These are phyloP conservation scores for Hyaena hyaena DNA, from an alignment of 2,113 vertebrate species.

Conservation along the genomic window DNA sequence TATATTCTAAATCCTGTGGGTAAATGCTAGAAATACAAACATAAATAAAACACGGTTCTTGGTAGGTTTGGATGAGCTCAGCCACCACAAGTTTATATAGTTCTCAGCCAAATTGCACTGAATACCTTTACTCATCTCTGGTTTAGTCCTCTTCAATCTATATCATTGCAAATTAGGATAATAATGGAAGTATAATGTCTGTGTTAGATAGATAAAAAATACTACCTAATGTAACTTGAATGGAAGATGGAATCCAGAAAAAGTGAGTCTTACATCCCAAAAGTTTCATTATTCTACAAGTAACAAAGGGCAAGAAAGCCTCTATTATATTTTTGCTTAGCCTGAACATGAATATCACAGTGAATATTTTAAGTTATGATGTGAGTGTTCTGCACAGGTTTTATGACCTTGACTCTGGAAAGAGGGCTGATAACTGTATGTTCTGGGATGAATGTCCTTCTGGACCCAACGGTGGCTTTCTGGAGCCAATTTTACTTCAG, in stretches of 20 bases:
- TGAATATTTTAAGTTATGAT: not conserved
- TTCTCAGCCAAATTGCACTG: not conserved
- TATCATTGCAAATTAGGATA: not conserved
- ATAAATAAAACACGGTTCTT: not conserved
- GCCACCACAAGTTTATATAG: not conserved
- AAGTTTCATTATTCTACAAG: constrained; percentile 2
- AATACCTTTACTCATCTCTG: not conserved
- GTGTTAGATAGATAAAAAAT: not conserved
- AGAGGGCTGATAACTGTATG: not conserved
- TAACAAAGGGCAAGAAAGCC: not conserved
- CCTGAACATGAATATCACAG: not conserved
- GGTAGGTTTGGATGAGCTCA: not conserved
- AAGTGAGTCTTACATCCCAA: not conserved
- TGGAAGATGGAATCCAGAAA: not conserved
- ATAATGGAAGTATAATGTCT: not conserved
- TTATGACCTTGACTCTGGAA: not conserved
- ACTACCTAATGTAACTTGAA: not conserved
- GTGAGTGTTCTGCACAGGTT: not conserved
- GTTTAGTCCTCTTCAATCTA: not conserved
- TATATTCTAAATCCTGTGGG: not conserved
- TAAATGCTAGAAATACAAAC: not conserved
- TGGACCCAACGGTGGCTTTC: not conserved
- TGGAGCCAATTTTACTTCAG: not conserved
- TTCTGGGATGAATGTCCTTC: not conserved
- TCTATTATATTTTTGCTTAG: not conserved